Percentiles rank a stretch among this genome's conserved stretches.
Evolutionary conservation across 1,140 invertebrate genomes (phyloP).

Genomic region (Heterodera carotae): DNA sequence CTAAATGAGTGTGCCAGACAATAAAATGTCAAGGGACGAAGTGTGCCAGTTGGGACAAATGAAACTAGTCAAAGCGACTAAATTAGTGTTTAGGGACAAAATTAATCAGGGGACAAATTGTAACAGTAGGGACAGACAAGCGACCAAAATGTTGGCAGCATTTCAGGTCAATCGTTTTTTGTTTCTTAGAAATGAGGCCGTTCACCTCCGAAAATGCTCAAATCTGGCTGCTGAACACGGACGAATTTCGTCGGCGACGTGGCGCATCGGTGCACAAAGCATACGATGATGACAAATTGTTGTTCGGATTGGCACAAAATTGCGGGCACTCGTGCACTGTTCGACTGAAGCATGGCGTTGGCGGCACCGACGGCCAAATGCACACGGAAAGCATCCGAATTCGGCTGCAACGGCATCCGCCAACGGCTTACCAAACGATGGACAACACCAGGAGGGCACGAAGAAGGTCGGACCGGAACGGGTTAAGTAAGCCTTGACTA

Average conservation of each 20-base stretch:
- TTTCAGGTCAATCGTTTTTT: too few species aligned
- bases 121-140: too few species aligned
- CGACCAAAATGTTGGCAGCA: too few species aligned
- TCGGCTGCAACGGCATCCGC: slow-evolving; percentile 10
- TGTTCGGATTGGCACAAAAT: slow-evolving; percentile 48
- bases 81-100: too few species aligned
- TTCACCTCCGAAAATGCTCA: slow-evolving; percentile 29
- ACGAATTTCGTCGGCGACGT: slow-evolving; percentile 36
- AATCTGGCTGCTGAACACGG: slow-evolving; percentile 42
- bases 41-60: too few species aligned
- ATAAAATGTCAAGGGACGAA: too few species aligned
- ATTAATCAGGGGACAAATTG: too few species aligned
- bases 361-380: slow-evolving; percentile 31
- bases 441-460: slow-evolving; percentile 36
- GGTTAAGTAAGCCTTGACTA: too few species aligned
- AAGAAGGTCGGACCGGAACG: slow-evolving; percentile 30
- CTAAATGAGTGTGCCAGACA: too few species aligned
- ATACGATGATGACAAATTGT: not conserved
- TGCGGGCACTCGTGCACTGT: slow-evolving; percentile 52
- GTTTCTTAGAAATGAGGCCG: not conserved
- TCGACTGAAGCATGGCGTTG: slow-evolving; percentile 39
- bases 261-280: not conserved
- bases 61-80: too few species aligned
- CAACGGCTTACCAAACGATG: too few species aligned
- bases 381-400: slow-evolving; percentile 12